Evolutionary conservation across 2,113 vertebrate species (phyloP).

Genomic region (Antigone vipio): DNA sequence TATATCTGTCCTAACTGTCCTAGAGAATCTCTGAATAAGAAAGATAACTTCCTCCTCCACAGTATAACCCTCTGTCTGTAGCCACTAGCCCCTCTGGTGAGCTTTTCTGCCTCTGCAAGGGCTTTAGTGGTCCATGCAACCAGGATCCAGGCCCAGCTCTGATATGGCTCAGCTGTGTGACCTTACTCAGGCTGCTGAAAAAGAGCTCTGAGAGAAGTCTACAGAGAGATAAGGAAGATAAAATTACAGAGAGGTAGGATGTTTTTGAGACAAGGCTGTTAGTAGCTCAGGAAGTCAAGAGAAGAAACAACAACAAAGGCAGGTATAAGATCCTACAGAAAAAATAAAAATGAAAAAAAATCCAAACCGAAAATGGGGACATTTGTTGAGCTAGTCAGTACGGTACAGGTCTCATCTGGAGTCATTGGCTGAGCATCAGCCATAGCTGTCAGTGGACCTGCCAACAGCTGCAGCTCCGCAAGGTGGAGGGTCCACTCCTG

Average conservation of each 20-base stretch:
- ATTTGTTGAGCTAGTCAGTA: rapidly evolving
- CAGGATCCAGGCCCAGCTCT: neutral
- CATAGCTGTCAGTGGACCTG: neutral
- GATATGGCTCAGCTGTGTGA: neutral
- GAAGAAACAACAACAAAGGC: neutral
- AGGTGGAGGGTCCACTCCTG: neutral
- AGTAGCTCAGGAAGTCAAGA: neutral
- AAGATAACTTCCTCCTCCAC: neutral
- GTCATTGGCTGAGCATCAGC: neutral
- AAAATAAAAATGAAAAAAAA: neutral
- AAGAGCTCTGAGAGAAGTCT: neutral
- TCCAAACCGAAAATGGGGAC: neutral
- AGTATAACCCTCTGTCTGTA: neutral
- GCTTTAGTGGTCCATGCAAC: neutral
- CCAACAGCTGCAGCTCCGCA: neutral
- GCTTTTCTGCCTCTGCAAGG: neutral
- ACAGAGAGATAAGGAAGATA: neutral
- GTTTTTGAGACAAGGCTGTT: neutral
- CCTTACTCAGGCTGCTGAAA: neutral
- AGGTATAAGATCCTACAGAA: neutral
- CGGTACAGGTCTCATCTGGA: neutral
- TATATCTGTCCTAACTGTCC: neutral
- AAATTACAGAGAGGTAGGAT: neutral
- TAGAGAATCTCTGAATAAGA: neutral
- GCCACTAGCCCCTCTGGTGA: neutral